These are phyloP conservation scores for Octopus bimaculoides DNA, from an alignment of 1,140 invertebrate genomes.

Conservation along the genomic window DNA sequence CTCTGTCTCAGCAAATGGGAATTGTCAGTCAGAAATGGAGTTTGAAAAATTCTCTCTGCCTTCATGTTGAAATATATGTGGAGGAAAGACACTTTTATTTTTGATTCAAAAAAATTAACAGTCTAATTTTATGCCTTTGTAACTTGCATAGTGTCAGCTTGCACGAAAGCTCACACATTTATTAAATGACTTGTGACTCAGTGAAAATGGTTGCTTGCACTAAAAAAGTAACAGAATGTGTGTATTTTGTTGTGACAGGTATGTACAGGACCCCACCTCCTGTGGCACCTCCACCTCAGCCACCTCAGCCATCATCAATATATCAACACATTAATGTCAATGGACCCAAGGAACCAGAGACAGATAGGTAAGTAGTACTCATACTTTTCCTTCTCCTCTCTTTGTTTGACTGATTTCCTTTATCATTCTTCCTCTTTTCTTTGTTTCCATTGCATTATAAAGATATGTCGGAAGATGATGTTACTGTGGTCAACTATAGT, in stretches of 20 bases:
- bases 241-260: conserved; percentile 19
- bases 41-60: too few relatives aligned
- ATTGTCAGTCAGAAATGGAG: too few relatives aligned
- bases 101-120: too few relatives aligned
- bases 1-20: too few relatives aligned
- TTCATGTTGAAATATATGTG: too few relatives aligned
- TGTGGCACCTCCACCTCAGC: conserved; percentile 27
- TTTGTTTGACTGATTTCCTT: neutral
- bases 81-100: too few relatives aligned
- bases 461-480: too few relatives aligned
- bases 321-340: conserved; percentile 24
- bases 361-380: conserved; percentile 9
- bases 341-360: conserved; percentile 22
- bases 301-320: conserved; percentile 31
- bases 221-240: conserved; percentile 7
- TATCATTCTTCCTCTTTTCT: neutral
- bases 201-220: neutral
- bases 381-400: neutral
- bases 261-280: conserved; percentile 31
- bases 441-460: neutral
- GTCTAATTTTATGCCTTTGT: too few relatives aligned
- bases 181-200: neutral
- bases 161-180: too few relatives aligned
- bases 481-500: conserved; percentile 7
- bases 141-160: too few relatives aligned